A percentile compares a stretch with the other conserved stretches of the same genome.
Evolutionary conservation across 2,113 vertebrate species (phyloP).

Genomic region (Ellobius talpinus): DNA sequence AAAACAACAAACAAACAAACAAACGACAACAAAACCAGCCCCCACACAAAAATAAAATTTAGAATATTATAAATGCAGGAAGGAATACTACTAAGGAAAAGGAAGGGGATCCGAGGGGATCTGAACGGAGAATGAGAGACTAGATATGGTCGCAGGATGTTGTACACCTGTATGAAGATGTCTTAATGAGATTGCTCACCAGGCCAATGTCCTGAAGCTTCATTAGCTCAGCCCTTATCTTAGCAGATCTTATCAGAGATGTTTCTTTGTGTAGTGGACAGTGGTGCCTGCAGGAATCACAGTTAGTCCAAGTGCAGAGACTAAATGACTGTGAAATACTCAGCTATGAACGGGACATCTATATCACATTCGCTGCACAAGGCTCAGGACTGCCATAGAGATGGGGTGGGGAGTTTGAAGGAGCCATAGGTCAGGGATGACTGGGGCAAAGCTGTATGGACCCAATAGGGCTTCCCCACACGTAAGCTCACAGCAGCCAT

Average conservation of each 20-base stretch:
- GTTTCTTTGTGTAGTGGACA: not conserved
- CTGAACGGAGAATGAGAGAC: not conserved
- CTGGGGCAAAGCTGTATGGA: not conserved
- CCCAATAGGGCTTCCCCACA: not conserved
- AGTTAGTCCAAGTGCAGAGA: not conserved
- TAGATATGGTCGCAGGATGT: not conserved
- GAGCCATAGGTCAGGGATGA: not conserved
- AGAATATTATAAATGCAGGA: not conserved
- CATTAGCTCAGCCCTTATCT: not conserved
- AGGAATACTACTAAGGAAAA: not conserved
- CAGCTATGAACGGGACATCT: not conserved
- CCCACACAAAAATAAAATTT: not conserved
- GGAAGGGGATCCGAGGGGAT: not conserved
- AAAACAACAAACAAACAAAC: too few species aligned
- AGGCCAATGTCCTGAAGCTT: not conserved
- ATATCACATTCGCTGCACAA: not conserved
- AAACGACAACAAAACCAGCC: not conserved
- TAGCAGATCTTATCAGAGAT: not conserved
- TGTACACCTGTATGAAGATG: not conserved
- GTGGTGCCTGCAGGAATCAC: not conserved
- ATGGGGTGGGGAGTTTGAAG: not conserved
- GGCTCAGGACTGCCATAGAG: not conserved
- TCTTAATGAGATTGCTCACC: not conserved
- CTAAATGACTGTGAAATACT: not conserved
- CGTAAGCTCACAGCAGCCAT: not conserved